These are phyloP conservation scores for Gandaritis pyraliata DNA, from an alignment of 2,888 invertebrate species.

Conservation along the genomic window DNA sequence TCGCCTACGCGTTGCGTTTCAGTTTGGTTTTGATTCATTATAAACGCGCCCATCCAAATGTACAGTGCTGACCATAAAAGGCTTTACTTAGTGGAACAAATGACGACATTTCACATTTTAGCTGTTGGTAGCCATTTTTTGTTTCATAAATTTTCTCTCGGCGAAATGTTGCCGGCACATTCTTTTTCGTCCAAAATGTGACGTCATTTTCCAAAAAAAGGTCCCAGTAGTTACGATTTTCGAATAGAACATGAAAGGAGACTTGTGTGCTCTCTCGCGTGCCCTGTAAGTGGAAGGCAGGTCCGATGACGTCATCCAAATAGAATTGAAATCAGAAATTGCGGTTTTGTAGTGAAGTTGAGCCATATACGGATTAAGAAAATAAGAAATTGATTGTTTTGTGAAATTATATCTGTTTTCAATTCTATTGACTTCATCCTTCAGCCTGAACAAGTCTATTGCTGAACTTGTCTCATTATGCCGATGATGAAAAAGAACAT, in stretches of 20 bases:
- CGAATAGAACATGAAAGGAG: constrained; percentile 4
- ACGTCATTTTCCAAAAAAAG: background rate
- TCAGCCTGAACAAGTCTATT: background rate
- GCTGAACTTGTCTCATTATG: background rate
- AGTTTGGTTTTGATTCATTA: background rate
- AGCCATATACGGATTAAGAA: constrained; percentile 2
- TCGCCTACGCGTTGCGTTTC: constrained; percentile 13
- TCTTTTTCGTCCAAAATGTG: background rate
- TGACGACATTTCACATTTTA: too few relatives aligned
- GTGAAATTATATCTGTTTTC: background rate
- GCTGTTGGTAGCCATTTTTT: background rate
- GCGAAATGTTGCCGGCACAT: background rate
- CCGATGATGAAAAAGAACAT: background rate
- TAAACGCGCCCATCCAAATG: too few relatives aligned
- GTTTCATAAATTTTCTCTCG: too few relatives aligned
- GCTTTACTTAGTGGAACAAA: background rate
- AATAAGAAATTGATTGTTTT: constrained; percentile 2
- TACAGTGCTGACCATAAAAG: background rate
- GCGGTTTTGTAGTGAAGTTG: constrained; percentile 12
- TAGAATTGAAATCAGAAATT: constrained; percentile 2
- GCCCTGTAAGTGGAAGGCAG: constrained; percentile 7
- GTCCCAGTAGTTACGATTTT: constrained; percentile 23
- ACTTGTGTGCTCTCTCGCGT: constrained; percentile 13
- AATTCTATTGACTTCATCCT: background rate
- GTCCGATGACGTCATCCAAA: constrained; percentile 5